A percentile compares a stretch with the other conserved stretches of the same genome.
Conservation (phyloP, 1,140 invertebrate species). For the Phenacoccus solenopsis region DNA sequence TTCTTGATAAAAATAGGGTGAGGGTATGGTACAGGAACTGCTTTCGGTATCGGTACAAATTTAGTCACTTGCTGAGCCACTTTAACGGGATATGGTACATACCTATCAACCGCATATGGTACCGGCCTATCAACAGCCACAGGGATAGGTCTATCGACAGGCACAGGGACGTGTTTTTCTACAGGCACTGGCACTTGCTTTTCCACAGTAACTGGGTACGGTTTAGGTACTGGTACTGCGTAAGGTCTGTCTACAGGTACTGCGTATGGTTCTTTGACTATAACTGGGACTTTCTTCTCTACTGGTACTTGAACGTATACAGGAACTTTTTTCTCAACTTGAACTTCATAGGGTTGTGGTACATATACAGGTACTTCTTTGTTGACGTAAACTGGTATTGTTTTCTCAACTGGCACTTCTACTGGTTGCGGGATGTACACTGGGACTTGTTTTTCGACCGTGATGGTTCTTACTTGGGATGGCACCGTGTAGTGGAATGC, state of each 20-base stretch:
- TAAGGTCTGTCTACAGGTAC: background rate
- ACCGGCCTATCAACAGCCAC: background rate
- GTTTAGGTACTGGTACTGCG: background rate
- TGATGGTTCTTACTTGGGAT: background rate
- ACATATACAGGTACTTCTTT: background rate
- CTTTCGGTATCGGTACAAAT: background rate
- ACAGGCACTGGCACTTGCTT: background rate
- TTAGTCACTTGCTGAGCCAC: background rate
- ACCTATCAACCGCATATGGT: background rate
- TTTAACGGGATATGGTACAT: background rate
- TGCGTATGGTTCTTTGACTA: background rate
- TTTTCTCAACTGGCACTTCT: background rate
- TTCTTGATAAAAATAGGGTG: background rate
- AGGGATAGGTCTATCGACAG: background rate
- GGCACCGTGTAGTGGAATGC: background rate
- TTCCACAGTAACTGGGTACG: background rate
- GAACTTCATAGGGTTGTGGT: background rate
- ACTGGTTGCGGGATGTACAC: background rate
- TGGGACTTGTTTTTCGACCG: background rate
- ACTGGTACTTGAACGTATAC: background rate
- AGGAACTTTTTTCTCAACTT: background rate
- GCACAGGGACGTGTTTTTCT: background rate
- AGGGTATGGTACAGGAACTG: background rate
- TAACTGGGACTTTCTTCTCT: background rate
- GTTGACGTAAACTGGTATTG: background rate